Base-by-base conservation (phyloP, 2,888 invertebrate species). In the Tetrapedia diversipes region DNA sequence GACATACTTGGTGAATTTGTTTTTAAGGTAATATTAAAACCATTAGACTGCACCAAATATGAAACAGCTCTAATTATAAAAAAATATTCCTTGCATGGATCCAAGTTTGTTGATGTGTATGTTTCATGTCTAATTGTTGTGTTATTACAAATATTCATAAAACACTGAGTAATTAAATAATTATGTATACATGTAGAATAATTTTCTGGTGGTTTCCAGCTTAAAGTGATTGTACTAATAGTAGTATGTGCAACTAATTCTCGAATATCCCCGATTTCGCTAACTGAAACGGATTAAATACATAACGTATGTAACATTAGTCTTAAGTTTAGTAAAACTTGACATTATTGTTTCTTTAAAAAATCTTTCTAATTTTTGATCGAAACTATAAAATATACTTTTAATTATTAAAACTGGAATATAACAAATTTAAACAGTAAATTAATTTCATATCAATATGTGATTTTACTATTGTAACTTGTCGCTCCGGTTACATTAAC, bases 1-100 rank as follows among this genome's bases (percentile, higher is more conserved):
- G n/a, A 76, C 85, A 76, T 78, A 90, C 90, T 77, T 32, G 80
- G 72, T 60, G 86, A 87, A 34, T 63, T 61, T n/a, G 89, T 90
- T 34, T 51, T 81, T n/a, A 51, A 77, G 10, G 63, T 81, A 22
- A 75, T 57, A 59, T 66, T 78, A 4, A 63, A 57, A 41, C 73
- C 77, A n/a, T 60, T 61, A 34, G 86, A 80, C 39, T 53, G 34
- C 0, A 64, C 27, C n/a, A 34, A 8, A 16, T 24, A 41, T 1
- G 76, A 41, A 19, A 72, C 39, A 7, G 57, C 59, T 71, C 34
- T 74, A 14, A 84, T 56, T 19, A 49, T 74, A 41, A 84, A 84
- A 4, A 8, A 8, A 54, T 84, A 84, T 27, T 70, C 39, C 6
- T 45, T 70, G 27, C 84, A 84, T 4, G 71, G 67, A 4, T 72